phyloP scores from a whole-genome alignment of 2,888 invertebrate species.

The Nomada ruficornis region DNA sequence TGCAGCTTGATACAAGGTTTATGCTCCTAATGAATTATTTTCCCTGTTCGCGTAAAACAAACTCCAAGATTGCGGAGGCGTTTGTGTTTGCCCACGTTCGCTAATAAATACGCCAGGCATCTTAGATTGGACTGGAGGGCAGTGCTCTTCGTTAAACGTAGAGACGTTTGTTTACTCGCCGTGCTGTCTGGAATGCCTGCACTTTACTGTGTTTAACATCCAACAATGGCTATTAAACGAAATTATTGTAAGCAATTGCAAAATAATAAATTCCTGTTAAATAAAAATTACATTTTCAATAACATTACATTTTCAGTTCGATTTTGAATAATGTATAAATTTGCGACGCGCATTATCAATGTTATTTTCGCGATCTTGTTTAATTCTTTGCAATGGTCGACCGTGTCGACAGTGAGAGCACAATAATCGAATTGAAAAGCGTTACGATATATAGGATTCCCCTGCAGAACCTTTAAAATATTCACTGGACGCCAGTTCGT shows the following conservation, averaged over 20 bases:
- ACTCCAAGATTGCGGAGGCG: conserved; percentile 27
- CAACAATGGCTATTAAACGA: not conserved
- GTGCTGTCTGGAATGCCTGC: not conserved
- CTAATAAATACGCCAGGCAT: conserved; percentile 18
- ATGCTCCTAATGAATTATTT: conserved; percentile 56
- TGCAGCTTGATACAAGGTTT: conserved; percentile 56
- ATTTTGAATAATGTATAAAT: not conserved
- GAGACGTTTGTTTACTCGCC: conserved; percentile 3
- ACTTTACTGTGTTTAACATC: not conserved
- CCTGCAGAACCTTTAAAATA: conserved; percentile 47
- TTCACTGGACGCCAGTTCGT: conserved; percentile 32
- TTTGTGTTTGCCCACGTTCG: conserved; percentile 24
- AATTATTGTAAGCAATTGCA: not conserved
- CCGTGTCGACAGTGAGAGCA: not conserved
- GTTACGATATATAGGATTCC: conserved; percentile 49
- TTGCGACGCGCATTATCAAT: not conserved
- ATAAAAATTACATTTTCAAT: not conserved
- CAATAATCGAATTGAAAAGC: not conserved
- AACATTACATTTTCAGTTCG: not conserved
- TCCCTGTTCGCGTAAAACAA: conserved; percentile 45
- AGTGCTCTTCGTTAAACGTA: not conserved
- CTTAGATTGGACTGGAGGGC: conserved; percentile 7
- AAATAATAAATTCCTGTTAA: not conserved
- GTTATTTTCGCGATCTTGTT: not conserved
- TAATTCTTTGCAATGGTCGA: not conserved